Conservation (phyloP, 2,797 vertebrate species). For the Cetoscarus ocellatus region DNA sequence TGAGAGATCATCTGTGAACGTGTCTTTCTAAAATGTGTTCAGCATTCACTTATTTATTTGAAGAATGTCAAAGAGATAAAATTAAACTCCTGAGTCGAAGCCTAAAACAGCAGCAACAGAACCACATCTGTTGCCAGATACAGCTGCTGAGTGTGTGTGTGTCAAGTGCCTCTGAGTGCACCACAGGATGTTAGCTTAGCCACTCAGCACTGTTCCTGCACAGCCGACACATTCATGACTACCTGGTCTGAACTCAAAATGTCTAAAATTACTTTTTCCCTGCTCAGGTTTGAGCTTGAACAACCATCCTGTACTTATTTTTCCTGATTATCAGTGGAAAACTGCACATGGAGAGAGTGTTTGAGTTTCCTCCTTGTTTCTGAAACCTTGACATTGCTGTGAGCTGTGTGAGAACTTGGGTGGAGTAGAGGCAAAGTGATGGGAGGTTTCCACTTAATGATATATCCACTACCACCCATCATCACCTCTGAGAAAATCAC, state of each 20-base stretch:
- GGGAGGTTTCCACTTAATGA: slow-evolving; percentile 7
- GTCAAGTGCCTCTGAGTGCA: slow-evolving; percentile 15
- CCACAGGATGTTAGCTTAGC: slow-evolving; percentile 79
- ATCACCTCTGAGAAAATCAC: slow-evolving; percentile 4
- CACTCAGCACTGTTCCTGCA: slow-evolving; percentile 75
- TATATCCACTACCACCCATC: background rate
- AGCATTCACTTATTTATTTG: slow-evolving; percentile 34
- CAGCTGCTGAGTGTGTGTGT: slow-evolving; percentile 20
- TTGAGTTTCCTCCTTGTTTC: background rate
- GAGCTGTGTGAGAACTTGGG: background rate
- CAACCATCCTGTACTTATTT: no score
- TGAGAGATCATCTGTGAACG: background rate
- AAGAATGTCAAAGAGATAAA: slow-evolving; percentile 30
- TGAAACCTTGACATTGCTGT: background rate
- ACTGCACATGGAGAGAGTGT: background rate
- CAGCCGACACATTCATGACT: slow-evolving; percentile 56
- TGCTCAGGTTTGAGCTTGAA: no score
- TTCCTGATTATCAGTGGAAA: background rate
- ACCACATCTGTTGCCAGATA: slow-evolving; percentile 46
- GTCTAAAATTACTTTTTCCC: background rate
- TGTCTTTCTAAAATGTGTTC: slow-evolving; percentile 9
- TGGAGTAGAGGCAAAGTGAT: slow-evolving; percentile 5
- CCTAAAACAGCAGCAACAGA: slow-evolving; percentile 27
- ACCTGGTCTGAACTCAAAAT: slow-evolving; percentile 4
- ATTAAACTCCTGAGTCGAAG: slow-evolving; percentile 32